A percentile compares a stretch with the other conserved stretches of the same genome.
phyloP scores from a whole-genome alignment of 1,140 invertebrate genomes.

The Lepidotrigona ventralis region DNA sequence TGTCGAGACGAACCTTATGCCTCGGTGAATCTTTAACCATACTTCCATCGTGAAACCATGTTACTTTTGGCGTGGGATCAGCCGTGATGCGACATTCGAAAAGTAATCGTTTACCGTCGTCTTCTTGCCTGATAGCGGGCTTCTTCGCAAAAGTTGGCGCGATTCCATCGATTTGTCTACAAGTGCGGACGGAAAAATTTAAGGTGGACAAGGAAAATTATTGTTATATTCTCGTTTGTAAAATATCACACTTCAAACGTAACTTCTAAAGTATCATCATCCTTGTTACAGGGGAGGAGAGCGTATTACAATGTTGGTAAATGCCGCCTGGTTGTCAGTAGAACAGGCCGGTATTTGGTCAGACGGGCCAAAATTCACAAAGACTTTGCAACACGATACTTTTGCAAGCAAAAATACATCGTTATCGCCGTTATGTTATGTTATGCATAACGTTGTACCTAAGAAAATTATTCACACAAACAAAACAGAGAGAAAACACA shows the following conservation, averaged over 20 bases:
- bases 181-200: constrained; percentile 18
- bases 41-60: constrained; percentile 94
- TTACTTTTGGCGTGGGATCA: constrained; percentile 93
- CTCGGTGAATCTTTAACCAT: constrained; percentile 88
- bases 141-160: constrained; percentile 99
- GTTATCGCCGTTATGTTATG: neutral
- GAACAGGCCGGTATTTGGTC: neutral
- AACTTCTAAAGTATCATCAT: too few species aligned
- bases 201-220: too few species aligned
- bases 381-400: neutral
- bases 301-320: neutral
- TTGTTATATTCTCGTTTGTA: too few species aligned
- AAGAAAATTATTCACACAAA: neutral
- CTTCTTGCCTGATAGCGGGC: constrained; percentile 97
- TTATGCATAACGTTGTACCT: neutral
- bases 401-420: neutral
- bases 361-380: neutral
- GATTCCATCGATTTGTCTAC: constrained; percentile 97
- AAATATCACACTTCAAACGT: neutral
- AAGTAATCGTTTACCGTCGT: constrained; percentile 96
- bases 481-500: neutral
- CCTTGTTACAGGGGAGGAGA: neutral
- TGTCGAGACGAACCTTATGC: constrained; percentile 86
- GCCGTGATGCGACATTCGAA: constrained; percentile 98
- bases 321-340: neutral